Base-by-base conservation (phyloP, 2,888 invertebrate genomes). In the Sinelater perroti region DNA sequence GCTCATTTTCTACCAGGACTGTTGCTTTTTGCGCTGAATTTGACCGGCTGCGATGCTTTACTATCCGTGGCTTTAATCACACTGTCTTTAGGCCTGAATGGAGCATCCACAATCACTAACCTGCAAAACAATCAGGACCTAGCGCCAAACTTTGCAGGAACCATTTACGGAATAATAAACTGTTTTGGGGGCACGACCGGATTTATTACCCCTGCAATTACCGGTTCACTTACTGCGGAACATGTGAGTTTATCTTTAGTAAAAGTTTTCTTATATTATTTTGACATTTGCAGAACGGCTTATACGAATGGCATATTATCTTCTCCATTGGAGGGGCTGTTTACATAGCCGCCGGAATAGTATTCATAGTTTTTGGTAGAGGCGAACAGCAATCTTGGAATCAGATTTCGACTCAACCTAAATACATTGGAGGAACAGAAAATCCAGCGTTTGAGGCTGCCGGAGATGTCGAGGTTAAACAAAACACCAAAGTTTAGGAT, bases 301-400 rank as follows among this genome's bases (percentile, higher is more conserved):
- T 91, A 49, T 80, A 83, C 14, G 86, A 90, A 74, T 91, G 91
- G 91, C 84, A 88, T 44, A 82, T 83, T 18, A 85, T 90, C 45
- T 91, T 91, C 71, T 81, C 87, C 67, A 87, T 90, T 20, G 90
- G 90, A 0, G 87, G 89, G 0, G 80, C 81, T 0, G 82, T 87
- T 0, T 91, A 91, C 70, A 85, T 86, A 10, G 81, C 86, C 1
- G 84, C 88, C 0, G 90, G 90, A 0, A 40, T 88, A 2, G 78
- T 90, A 55, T 91, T 88, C 75, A 85, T 86, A 70, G 52, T 88
- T 1, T 87, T 90, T 60, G 91, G 91, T 3, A 86, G 87, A 0
- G 88, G 85, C 0, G 84, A 86, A 50, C 85, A 87, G 10, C 91
- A 91, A 70, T 76, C 83, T 1, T 91, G 90, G 90, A 90, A 90